Conservation (phyloP, 2,797 vertebrate genomes). For the Philypnodon macrostomus region DNA sequence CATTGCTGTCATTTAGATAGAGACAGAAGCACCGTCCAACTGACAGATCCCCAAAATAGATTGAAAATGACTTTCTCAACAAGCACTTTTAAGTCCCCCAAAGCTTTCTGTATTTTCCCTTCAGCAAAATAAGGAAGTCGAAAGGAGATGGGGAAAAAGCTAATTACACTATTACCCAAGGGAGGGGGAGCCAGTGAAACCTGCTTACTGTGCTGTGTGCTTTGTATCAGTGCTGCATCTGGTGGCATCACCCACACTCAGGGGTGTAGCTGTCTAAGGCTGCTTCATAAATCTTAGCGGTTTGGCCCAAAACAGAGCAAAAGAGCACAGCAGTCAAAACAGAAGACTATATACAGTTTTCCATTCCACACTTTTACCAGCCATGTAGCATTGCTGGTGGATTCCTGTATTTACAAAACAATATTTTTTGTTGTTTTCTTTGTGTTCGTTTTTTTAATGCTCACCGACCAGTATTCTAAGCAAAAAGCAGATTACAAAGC, state of each 20-base stretch:
- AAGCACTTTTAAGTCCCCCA: slow-evolving; percentile 61
- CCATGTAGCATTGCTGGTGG: too few relatives aligned
- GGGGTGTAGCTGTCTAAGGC: slow-evolving; percentile 49
- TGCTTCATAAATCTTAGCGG: slow-evolving; percentile 47
- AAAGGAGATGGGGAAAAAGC: slow-evolving; percentile 48
- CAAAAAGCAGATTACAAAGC: too few relatives aligned
- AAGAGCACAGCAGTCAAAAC: slow-evolving; percentile 19
- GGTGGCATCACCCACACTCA: slow-evolving; percentile 48
- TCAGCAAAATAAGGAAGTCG: slow-evolving; percentile 55
- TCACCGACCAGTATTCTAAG: too few relatives aligned
- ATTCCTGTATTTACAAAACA: slow-evolving; percentile 52
- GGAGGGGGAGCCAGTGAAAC: slow-evolving; percentile 54
- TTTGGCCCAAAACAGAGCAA: slow-evolving; percentile 33
- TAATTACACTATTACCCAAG: slow-evolving; percentile 59
- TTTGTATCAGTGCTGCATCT: slow-evolving; percentile 58
- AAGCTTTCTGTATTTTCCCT: slow-evolving; percentile 56
- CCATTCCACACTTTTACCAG: slow-evolving; percentile 2
- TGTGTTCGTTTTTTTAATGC: too few relatives aligned
- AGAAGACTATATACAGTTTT: slow-evolving; percentile 6
- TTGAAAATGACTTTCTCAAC: slow-evolving; percentile 60
- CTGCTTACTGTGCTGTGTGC: slow-evolving; percentile 63
- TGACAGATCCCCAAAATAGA: slow-evolving; percentile 64
- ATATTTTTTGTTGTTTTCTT: too few relatives aligned
- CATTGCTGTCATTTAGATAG: slow-evolving; percentile 45
- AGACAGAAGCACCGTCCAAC: slow-evolving; percentile 32